These are phyloP conservation scores for Dromiciops gliroides DNA, from an alignment of 2,113 vertebrate genomes.

Conservation along the genomic window DNA sequence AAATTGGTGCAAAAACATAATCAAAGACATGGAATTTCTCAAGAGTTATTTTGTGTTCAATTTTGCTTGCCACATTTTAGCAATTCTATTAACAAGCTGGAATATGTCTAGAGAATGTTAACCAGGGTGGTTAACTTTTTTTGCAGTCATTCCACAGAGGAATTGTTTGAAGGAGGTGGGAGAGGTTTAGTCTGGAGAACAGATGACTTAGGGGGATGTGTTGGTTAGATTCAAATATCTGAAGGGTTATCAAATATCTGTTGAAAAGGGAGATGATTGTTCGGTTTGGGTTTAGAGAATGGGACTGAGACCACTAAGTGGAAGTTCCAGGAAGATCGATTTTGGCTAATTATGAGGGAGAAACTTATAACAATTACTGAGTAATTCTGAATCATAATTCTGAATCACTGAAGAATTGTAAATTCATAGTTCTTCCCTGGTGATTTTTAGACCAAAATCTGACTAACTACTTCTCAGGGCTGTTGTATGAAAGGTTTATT, in stretches of 20 bases:
- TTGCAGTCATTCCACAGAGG: neutral
- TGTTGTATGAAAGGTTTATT: neutral
- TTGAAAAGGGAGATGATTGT: neutral
- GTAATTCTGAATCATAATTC: neutral
- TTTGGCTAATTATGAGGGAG: neutral
- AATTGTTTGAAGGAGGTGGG: neutral
- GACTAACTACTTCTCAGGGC: neutral
- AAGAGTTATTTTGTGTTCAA: neutral
- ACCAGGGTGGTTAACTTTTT: neutral
- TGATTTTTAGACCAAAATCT: neutral
- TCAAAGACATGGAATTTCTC: neutral
- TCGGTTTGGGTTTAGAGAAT: neutral
- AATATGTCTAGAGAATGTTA: neutral
- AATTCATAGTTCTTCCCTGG: neutral
- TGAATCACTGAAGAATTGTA: neutral
- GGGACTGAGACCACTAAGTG: neutral
- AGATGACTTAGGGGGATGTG: neutral
- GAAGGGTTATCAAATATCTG: neutral
- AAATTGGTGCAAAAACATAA: neutral
- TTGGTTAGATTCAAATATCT: neutral
- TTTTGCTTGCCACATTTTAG: neutral
- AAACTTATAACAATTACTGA: neutral
- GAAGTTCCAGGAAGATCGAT: neutral
- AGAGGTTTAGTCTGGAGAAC: neutral
- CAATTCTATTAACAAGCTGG: neutral